Evolutionary conservation across 2,113 vertebrate genomes (phyloP).

Genomic region (Aythya baeri): DNA sequence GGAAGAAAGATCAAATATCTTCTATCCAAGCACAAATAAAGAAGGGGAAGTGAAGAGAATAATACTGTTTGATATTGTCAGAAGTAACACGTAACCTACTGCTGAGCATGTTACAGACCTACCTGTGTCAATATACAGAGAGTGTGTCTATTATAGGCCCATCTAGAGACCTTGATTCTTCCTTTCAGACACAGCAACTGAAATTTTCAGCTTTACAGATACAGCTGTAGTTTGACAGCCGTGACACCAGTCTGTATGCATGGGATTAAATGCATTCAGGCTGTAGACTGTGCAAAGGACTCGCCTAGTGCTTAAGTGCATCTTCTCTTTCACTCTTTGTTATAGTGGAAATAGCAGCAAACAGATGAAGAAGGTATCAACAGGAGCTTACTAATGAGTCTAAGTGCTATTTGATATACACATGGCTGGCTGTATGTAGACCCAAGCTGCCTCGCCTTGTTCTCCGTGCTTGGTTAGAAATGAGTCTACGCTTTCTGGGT

Average conservation of each 20-base stretch:
- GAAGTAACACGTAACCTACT: background rate
- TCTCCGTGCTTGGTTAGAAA: background rate
- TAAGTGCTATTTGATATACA: background rate
- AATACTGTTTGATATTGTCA: background rate
- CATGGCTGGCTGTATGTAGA: background rate
- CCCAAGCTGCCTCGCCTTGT: background rate
- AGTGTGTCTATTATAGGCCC: background rate
- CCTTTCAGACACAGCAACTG: background rate
- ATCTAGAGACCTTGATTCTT: background rate
- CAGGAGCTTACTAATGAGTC: background rate
- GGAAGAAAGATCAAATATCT: conserved; percentile 2
- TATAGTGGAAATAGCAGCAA: background rate
- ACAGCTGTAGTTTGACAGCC: background rate
- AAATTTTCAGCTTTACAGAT: background rate
- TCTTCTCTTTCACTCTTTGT: background rate
- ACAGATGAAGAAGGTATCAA: background rate
- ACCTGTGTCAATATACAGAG: background rate
- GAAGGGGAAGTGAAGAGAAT: background rate
- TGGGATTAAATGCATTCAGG: background rate
- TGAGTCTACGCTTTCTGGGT: rapidly evolving
- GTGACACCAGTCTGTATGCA: rapidly evolving
- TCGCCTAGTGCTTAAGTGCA: background rate
- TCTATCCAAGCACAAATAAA: conserved; percentile 10
- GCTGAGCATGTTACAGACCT: background rate
- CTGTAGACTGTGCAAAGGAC: background rate